These are phyloP conservation scores for Phaethornis superciliosus DNA, from an alignment of 2,113 vertebrate species.

Conservation along the genomic window DNA sequence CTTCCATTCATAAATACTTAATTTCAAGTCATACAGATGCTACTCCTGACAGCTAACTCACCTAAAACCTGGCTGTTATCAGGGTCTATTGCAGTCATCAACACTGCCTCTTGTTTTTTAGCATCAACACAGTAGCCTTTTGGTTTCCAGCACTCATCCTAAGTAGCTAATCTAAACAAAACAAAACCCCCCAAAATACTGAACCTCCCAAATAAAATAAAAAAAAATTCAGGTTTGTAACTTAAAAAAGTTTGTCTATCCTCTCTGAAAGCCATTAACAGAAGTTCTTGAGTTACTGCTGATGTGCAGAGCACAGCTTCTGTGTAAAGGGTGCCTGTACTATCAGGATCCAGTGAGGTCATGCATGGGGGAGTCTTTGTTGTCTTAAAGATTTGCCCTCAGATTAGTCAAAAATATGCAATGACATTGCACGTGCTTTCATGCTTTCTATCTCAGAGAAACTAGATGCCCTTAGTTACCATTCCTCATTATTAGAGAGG, in stretches of 20 bases:
- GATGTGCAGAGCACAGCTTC: accelerated
- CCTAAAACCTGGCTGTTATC: neutral
- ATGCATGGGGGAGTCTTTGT: neutral
- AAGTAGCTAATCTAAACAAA: neutral
- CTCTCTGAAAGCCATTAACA: neutral
- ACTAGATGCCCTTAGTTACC: neutral
- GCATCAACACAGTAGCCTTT: no score
- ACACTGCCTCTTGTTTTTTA: neutral
- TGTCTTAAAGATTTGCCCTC: neutral
- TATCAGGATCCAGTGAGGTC: neutral
- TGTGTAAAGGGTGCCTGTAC: neutral
- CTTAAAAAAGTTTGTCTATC: neutral
- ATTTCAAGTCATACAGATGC: neutral
- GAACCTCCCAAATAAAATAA: no score
- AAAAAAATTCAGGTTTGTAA: no score
- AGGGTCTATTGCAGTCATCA: neutral
- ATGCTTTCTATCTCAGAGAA: neutral
- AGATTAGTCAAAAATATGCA: neutral
- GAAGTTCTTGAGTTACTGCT: neutral
- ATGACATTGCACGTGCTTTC: neutral
- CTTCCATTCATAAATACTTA: neutral
- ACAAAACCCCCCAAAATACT: neutral
- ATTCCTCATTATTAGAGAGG: neutral
- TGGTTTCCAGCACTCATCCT: neutral
- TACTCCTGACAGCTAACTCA: neutral